These are phyloP conservation scores for Mobula hypostoma DNA, from an alignment of 2,113 vertebrate species.

Conservation along the genomic window DNA sequence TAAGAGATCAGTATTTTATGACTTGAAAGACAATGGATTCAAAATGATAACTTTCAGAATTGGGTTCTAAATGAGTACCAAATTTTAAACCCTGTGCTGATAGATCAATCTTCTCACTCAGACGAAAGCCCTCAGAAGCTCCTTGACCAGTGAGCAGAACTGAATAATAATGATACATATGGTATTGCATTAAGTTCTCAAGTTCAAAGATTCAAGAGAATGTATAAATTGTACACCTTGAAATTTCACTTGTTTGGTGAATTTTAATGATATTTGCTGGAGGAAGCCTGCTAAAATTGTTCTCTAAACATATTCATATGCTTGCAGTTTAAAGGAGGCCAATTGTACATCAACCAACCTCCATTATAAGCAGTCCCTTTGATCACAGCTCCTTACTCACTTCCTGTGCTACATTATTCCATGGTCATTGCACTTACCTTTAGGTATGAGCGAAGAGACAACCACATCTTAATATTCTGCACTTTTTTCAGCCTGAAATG, in stretches of 20 bases:
- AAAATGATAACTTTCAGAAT: neutral
- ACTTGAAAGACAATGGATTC: neutral
- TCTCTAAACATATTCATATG: neutral
- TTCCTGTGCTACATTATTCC: neutral
- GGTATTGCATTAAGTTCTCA: neutral
- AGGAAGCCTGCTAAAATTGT: neutral
- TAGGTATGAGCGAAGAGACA: constrained; percentile 89
- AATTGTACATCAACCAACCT: neutral
- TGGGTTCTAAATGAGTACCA: neutral
- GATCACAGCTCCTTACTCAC: neutral
- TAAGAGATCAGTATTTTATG: neutral
- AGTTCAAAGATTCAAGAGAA: neutral
- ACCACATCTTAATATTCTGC: constrained; percentile 98
- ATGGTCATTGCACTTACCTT: constrained; percentile 63
- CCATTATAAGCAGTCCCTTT: too few relatives aligned
- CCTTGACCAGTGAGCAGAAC: neutral
- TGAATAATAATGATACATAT: neutral
- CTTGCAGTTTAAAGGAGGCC: neutral
- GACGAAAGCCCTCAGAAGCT: neutral
- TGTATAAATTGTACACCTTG: too few relatives aligned
- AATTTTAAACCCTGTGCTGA: neutral
- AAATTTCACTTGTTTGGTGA: neutral
- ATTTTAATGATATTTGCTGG: neutral
- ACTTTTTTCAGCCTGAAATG: constrained; percentile 97
- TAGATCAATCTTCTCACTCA: neutral